Conservation (phyloP, 2,113 vertebrate species). For the Apteryx mantelli region DNA sequence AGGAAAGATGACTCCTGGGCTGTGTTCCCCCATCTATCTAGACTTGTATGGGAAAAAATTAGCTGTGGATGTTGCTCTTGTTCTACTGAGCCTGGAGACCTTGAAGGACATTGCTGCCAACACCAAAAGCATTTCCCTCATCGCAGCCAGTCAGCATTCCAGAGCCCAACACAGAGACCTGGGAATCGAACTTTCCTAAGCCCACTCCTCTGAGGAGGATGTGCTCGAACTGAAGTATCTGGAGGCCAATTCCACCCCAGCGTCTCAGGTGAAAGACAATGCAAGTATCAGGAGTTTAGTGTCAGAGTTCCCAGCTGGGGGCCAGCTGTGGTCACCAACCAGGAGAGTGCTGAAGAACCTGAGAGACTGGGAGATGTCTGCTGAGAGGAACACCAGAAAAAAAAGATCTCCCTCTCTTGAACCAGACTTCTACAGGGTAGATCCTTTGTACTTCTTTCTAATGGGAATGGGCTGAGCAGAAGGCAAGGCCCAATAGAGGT, state of each 20-base stretch:
- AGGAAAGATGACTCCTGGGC: background rate
- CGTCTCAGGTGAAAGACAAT: background rate
- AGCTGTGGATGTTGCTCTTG: background rate
- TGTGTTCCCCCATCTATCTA: background rate
- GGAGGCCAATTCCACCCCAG: background rate
- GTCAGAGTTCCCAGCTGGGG: background rate
- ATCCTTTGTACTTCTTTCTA: background rate
- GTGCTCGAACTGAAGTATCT: background rate
- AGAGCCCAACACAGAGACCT: background rate
- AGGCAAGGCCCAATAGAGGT: background rate
- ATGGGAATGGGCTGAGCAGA: background rate
- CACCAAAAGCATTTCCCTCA: slow-evolving; percentile 74
- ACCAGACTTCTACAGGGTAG: slow-evolving; percentile 9
- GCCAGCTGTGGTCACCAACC: background rate
- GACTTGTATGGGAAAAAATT: background rate
- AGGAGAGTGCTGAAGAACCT: background rate
- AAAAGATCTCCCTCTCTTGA: slow-evolving; percentile 45
- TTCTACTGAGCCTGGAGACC: slow-evolving; percentile 21
- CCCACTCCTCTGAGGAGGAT: background rate
- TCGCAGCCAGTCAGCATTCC: slow-evolving; percentile 57
- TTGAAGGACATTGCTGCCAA: slow-evolving; percentile 60
- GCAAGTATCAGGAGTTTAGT: background rate
- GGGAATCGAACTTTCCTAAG: background rate
- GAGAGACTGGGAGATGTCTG: background rate
- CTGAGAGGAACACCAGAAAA: slow-evolving; percentile 40